Conservation (phyloP, 2,888 invertebrate genomes). For the Amblyjoppa proteus region DNA sequence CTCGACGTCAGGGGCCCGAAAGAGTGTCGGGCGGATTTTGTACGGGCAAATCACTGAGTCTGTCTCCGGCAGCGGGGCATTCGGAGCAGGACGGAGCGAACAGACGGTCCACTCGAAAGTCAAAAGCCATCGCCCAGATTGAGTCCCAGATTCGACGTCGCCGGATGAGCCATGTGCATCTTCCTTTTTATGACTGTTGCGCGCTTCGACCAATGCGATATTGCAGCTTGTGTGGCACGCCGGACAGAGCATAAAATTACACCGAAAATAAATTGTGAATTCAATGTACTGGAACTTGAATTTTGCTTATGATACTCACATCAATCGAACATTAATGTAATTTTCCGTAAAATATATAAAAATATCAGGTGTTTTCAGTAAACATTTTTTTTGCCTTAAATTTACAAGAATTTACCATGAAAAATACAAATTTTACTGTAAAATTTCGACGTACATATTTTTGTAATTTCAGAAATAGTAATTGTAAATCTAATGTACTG, state of each 20-base stretch:
- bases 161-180: slow-evolving; percentile 25
- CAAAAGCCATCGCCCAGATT: slow-evolving; percentile 17
- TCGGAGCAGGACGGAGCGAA: background rate
- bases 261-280: no score
- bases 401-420: no score
- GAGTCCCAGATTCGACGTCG: slow-evolving; percentile 23
- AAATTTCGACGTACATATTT: no score
- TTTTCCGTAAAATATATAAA: no score
- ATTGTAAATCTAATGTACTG: no score
- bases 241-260: background rate
- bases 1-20: slow-evolving; percentile 41
- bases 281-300: no score
- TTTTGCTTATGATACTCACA: no score
- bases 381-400: no score
- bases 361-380: no score
- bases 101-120: slow-evolving; percentile 27
- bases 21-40: slow-evolving; percentile 14
- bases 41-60: slow-evolving; percentile 4
- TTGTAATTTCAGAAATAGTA: no score
- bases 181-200: background rate
- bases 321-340: no score
- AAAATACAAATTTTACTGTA: no score
- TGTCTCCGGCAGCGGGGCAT: slow-evolving; percentile 11
- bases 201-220: background rate
- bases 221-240: background rate